Evolutionary conservation across 2,888 invertebrate genomes (phyloP).

Genomic region (Lumbricus terrestris): DNA sequence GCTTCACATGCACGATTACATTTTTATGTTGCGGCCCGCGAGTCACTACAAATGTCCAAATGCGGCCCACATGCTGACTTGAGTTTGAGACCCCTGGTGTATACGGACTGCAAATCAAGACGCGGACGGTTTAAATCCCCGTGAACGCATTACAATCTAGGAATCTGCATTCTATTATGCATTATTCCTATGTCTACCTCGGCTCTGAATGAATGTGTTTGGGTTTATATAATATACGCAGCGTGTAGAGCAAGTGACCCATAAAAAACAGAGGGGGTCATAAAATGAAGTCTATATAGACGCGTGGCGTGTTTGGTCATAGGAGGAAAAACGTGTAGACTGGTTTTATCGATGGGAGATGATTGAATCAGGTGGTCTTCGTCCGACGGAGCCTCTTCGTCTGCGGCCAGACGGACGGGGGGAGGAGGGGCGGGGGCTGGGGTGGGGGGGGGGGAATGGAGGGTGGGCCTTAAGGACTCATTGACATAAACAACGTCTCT

Average conservation of each 20-base stretch:
- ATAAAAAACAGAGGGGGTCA: not conserved
- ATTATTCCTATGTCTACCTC: not conserved
- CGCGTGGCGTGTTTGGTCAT: not conserved
- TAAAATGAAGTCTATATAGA: not conserved
- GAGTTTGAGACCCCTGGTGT: no score
- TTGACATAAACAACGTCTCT: not conserved
- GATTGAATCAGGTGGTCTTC: no score
- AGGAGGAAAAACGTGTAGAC: not conserved
- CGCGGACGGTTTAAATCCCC: not conserved
- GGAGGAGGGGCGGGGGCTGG: no score
- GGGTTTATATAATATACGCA: not conserved
- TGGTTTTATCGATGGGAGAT: not conserved
- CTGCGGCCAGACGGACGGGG: no score
- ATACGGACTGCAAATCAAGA: not conserved
- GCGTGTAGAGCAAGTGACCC: not conserved
- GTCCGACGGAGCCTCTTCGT: no score
- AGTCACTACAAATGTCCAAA: no score
- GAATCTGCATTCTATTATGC: not conserved
- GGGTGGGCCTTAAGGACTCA: no score
- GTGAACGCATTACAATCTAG: not conserved
- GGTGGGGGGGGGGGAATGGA: no score
- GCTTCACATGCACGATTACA: no score
- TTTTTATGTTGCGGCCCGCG: no score
- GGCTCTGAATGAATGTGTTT: not conserved
- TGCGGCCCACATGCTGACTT: no score